Evolutionary conservation across 92 coral and sea anemone species (phyloP), one percentile per base, ranked within the genome.

Genomic region (Ricordea florida): DNA sequence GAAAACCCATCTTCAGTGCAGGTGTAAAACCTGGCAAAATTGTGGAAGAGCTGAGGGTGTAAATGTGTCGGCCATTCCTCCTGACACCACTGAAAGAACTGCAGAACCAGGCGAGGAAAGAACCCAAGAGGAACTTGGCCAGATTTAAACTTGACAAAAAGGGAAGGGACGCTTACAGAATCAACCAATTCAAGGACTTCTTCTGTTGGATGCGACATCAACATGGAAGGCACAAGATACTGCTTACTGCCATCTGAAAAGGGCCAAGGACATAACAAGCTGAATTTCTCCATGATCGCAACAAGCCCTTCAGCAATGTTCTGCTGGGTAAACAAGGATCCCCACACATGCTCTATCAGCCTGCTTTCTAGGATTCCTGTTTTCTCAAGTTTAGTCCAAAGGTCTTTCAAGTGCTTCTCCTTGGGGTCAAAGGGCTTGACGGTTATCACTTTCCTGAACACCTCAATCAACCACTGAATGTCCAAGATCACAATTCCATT

Each of bases 391-490:
- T 67, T 32, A 3, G 18, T 33, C 89, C 89, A 84, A 6, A 49
- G 57, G 4, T 78, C 78, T 7, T 48, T n/a, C 24, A 65, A 57
- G 35, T 32, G 55, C 15, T 10, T 43, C 28, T 77, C 35, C 41
- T 55, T 41, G 8, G 41, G 9, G 36, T 69, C 60, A 14, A 44
- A 53, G 0, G 80, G 69, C 55, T 52, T 62, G 8, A 88, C 58
- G 24, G 93, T 83, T 36, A 88, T 88, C 22, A 88, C 82, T 47
- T 72, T 61, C 66, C 73, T 78, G 35, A 88, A 78, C 16, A 83
- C 62, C 25, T 84, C 81, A 56, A 78, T 72, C 57, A 88, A 48
- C 93, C 93, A 88, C 25, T 65, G 76, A 23, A 82, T 76, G 43
- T 88, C 69, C 40, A 88, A 32, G 18, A 88, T 50, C 17, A 88